A percentile compares a stretch with the other conserved stretches of the same genome.
Evolutionary conservation across 2,113 vertebrate species (phyloP).

Genomic region (Leptobrachium leishanense): DNA sequence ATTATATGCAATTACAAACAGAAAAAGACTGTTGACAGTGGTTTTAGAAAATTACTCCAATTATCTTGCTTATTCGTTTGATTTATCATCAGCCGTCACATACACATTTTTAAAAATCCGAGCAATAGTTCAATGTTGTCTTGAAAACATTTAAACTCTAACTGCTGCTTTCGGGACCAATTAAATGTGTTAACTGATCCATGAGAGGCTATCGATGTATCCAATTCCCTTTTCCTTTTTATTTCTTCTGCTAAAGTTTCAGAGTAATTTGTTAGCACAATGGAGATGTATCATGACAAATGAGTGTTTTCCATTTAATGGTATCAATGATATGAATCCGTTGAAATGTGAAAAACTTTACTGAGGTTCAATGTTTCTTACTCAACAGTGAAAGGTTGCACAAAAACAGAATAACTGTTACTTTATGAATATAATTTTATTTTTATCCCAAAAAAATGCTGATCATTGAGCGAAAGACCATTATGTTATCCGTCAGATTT

Average conservation of each 20-base stretch:
- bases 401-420: not conserved
- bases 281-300: slow-evolving; percentile 34
- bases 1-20: slow-evolving; percentile 40
- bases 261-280: slow-evolving; percentile 22
- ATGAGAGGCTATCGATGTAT: slow-evolving; percentile 45
- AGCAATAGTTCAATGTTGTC: slow-evolving; percentile 48
- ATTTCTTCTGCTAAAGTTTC: slow-evolving; percentile 38
- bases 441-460: too few species aligned
- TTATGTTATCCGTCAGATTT: too few species aligned
- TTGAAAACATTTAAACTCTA: slow-evolving; percentile 48
- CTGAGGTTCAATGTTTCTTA: slow-evolving; percentile 25
- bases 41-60: slow-evolving; percentile 43
- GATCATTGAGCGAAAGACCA: too few species aligned
- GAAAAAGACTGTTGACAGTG: slow-evolving; percentile 42
- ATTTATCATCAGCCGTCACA: slow-evolving; percentile 44
- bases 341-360: slow-evolving; percentile 6
- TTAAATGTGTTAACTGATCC: slow-evolving; percentile 50
- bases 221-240: slow-evolving; percentile 43
- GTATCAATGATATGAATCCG: slow-evolving; percentile 33
- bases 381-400: not conserved
- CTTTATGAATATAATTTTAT: not conserved
- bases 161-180: slow-evolving; percentile 47
- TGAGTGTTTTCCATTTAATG: slow-evolving; percentile 10
- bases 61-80: slow-evolving; percentile 46
- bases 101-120: slow-evolving; percentile 40